Percentiles rank a stretch among this genome's conserved stretches.
These are phyloP conservation scores for Drosophila micromelanica DNA, from an alignment of 1,140 invertebrate species.

Conservation along the genomic window DNA sequence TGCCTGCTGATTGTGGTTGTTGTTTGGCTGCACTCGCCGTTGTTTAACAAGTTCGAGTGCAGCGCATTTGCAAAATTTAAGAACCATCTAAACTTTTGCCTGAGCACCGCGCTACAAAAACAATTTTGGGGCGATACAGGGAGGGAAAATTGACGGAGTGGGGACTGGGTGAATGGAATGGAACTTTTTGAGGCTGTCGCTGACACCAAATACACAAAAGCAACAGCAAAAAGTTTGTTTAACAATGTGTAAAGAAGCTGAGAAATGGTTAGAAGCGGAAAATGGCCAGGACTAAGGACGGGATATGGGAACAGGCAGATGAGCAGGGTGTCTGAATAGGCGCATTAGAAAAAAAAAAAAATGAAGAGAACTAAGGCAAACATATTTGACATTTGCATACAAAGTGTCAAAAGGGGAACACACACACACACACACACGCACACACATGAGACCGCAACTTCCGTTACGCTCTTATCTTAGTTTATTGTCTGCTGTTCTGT, in stretches of 20 bases:
- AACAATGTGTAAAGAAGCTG: conserved; percentile 74
- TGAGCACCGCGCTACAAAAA: conserved; percentile 37
- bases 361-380: conserved; percentile 54
- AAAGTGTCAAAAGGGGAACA: conserved; percentile 71
- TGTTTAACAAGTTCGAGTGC: conserved; percentile 82
- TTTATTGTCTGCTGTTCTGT: conserved; percentile 48
- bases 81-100: conserved; percentile 67
- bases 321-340: conserved; percentile 10
- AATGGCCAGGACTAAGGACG: conserved; percentile 13
- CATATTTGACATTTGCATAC: conserved; percentile 80
- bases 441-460: conserved; percentile 36
- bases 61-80: conserved; percentile 77
- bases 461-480: conserved; percentile 56
- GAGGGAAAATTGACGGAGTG: background rate
- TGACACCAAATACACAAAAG: conserved; percentile 76
- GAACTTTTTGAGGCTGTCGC: conserved; percentile 73
- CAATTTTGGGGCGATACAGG: background rate
- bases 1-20: background rate
- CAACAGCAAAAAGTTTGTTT: conserved; percentile 64
- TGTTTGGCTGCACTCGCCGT: conserved; percentile 26
- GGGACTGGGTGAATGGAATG: conserved; percentile 5
- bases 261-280: conserved; percentile 22
- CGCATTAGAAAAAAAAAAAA: background rate
- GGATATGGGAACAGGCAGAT: background rate
- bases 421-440: conserved; percentile 25